Base-by-base conservation (phyloP, 2,888 invertebrate genomes). In the Phaonia tiefii region DNA sequence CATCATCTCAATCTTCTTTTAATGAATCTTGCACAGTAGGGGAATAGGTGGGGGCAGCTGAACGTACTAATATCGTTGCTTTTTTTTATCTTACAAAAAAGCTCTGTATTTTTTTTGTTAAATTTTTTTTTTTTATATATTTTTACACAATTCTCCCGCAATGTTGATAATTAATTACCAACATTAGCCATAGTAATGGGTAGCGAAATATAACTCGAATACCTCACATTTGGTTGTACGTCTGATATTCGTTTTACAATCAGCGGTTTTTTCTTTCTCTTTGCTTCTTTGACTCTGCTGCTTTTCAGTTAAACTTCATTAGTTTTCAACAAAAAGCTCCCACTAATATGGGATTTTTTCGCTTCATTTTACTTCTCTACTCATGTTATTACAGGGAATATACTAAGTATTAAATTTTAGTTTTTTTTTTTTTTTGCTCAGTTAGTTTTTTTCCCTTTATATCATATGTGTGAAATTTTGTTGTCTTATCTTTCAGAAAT, bases 131-230 rank as follows among this genome's bases (percentile, higher is more conserved):
- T n/a, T n/a, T n/a, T n/a, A n/a, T 22, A 46, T 56, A 3, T 56
- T 58, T 78, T 74, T 74, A 75, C 70, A 70, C 75, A 75, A 70
- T 73, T 80, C 73, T 54, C 54, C 54, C 54, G 54, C 54, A 70
- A 79, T 80, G 80, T 75, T 79, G 74, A 46, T 83, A 83, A 84
- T 84, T 84, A 83, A 84, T 84, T 84, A 82, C 69, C 58, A 70
- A 65, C 81, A 80, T 82, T 79, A 76, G 74, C 51, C 66, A 58
- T 49, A 66, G 69, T 76, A 72, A 75, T 79, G 66, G 49, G 75
- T 70, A 75, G 69, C 54, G 54, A 54, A 54, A 75, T 66, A 75
- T 75, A 31, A 31, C 31, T 31, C 31, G 39, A n/a, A n/a, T n/a
- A n/a, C 39, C 26, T 26, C 25, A 20, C 26, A 22, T 10, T 44